A percentile compares a stretch with the other conserved stretches of the same genome.
Conservation (phyloP, 2,113 vertebrate genomes). For the Phasianus colchicus region DNA sequence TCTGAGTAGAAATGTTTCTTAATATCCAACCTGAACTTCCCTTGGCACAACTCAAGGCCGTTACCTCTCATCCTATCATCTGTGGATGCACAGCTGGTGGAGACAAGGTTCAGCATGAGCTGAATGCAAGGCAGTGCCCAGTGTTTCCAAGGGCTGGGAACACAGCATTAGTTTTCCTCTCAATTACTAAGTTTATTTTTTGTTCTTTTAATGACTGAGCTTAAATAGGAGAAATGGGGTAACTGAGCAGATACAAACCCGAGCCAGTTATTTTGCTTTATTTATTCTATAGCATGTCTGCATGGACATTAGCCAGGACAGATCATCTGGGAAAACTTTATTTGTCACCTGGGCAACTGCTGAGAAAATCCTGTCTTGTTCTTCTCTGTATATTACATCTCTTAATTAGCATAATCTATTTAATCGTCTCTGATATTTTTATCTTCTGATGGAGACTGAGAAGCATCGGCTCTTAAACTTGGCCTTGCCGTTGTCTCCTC, state of each 20-base stretch:
- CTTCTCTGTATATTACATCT: conserved; percentile 9
- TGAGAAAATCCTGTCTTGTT: neutral
- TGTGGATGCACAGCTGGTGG: fast-evolving
- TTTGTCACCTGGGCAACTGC: conserved; percentile 41
- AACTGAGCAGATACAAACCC: neutral
- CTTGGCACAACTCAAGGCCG: no score
- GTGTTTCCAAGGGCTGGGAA: neutral
- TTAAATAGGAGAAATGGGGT: neutral
- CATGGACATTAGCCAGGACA: conserved; percentile 14
- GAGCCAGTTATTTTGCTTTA: neutral
- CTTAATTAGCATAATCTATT: conserved; percentile 27
- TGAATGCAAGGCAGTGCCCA: neutral
- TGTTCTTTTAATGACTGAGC: neutral
- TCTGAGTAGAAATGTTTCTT: no score
- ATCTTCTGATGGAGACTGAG: neutral
- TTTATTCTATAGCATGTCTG: conserved; percentile 19
- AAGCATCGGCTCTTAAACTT: neutral
- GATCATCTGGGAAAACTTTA: conserved; percentile 1
- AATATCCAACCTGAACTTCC: no score
- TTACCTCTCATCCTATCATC: no score
- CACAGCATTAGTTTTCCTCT: neutral
- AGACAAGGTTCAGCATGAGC: neutral
- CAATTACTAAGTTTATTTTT: neutral
- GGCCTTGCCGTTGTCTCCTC: neutral
- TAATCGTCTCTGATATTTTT: conserved; percentile 19